phyloP scores from a whole-genome alignment of 2,888 invertebrate genomes.

The Heliconius erato region DNA sequence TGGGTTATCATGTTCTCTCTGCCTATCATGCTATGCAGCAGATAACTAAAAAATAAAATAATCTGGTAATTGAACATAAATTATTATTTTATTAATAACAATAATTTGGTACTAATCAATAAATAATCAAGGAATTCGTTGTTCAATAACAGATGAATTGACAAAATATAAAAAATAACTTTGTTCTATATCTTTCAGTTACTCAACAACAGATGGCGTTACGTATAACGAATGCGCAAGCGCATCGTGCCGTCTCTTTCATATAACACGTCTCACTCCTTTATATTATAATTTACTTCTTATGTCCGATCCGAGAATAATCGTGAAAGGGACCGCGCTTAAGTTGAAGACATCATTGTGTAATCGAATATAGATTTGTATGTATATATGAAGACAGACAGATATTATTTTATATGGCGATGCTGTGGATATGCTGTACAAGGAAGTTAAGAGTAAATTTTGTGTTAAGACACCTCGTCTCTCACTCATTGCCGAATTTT shows the following conservation, averaged over 20 bases:
- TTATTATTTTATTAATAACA: no score
- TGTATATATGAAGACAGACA: not conserved
- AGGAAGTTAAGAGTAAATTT: not conserved
- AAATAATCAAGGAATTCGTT: no score
- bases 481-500: not conserved
- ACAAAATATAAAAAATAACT: not conserved
- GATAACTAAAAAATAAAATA: no score
- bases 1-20: no score
- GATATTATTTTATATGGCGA: not conserved
- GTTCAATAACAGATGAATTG: not conserved
- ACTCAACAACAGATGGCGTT: constrained; percentile 63
- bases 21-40: no score
- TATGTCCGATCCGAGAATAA: constrained; percentile 78
- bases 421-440: not conserved
- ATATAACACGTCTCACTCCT: constrained; percentile 64
- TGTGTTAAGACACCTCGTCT: not conserved
- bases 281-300: constrained; percentile 76
- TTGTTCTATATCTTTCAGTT: constrained; percentile 41
- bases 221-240: constrained; percentile 48
- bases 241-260: constrained; percentile 61
- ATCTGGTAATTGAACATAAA: no score
- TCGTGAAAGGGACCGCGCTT: constrained; percentile 58
- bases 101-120: no score
- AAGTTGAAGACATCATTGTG: constrained; percentile 47
- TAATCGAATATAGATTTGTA: constrained; percentile 44